Base-by-base conservation (phyloP, 2,888 invertebrate species). In the Drosophila paranaensis region DNA sequence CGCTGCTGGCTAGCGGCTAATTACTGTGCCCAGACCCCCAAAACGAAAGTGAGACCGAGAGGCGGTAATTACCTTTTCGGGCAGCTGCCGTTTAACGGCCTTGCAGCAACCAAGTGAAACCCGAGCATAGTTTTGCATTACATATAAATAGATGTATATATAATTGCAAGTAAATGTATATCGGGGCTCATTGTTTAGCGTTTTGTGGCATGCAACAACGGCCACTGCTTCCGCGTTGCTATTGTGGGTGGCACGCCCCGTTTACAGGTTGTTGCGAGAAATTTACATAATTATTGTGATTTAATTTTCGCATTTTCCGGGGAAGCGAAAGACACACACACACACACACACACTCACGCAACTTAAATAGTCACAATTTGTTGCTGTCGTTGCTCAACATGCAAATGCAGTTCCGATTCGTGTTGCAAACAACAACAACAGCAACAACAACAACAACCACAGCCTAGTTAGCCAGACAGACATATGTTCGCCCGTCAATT, bases 221-320 rank as follows among this genome's bases (percentile, higher is more conserved):
- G 53, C 46, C 14, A 35, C 45, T 33, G 58, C 79, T 83, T 82
- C 81, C 81, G 81, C 71, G 70, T 82, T 81, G 77, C 60, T 48
- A 16, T 71, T 79, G 80, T 80, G 80, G 81, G 84, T 81, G 72
- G 83, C 84, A 81, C 84, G 71, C 83, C 81, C 65, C 68, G 13
- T 14, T 42, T 45, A 51, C 77, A 63, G 58, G 42, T 51, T 64
- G 54, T 54, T 54, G 56, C 25, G 33, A 25, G 20, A 74, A 84
- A 71, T 85, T 85, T 89, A 88, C 85, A 89, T 89, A 85, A 89
- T 88, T 85, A 88, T 88, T 89, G 81, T 77, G 77, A 86, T 86
- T 86, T 73, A 83, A 87, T 87, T 87, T 87, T 63, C 39, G 64
- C 66, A 71, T 76, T 63, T 77, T 77, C 77, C 77, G 80, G 77